Conservation (phyloP, 2,797 vertebrate genomes). For the Denticeps clupeoides region DNA sequence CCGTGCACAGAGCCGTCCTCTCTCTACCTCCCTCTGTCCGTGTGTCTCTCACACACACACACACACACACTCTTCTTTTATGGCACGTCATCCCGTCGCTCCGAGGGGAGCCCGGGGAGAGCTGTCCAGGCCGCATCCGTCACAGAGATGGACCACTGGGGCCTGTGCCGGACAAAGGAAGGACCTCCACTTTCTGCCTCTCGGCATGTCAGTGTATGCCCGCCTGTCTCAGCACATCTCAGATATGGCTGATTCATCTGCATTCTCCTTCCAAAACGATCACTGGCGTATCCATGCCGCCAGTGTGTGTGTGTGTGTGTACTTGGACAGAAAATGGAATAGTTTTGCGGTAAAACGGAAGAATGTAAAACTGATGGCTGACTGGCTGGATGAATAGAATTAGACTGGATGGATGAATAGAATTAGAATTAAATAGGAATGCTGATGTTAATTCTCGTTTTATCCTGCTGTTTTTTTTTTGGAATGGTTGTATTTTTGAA, state of each 20-base stretch:
- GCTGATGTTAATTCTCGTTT: slow-evolving; percentile 20
- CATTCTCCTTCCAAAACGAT: background rate
- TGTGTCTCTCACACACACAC: background rate
- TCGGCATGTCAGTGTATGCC: background rate
- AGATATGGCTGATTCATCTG: no score
- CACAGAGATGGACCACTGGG: slow-evolving; percentile 10
- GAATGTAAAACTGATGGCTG: no score
- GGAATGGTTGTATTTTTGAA: no score
- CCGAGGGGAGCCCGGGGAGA: slow-evolving; percentile 21
- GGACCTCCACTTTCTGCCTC: background rate
- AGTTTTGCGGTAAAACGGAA: no score
- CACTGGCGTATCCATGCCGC: background rate
- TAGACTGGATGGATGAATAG: slow-evolving; percentile 17
- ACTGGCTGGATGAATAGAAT: slow-evolving; percentile 4
- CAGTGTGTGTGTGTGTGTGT: no score
- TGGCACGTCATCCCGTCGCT: slow-evolving; percentile 23
- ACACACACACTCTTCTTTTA: no score
- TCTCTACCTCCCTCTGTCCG: background rate
- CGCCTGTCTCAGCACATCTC: background rate
- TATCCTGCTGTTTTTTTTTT: slow-evolving; percentile 14
- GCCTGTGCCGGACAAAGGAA: background rate
- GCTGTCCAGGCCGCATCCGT: slow-evolving; percentile 14
- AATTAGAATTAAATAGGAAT: slow-evolving; percentile 17
- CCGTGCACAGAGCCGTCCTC: background rate
- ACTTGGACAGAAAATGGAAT: no score